Evolutionary conservation across 1,140 invertebrate genomes (phyloP).

Genomic region (Procambarus clarkii): DNA sequence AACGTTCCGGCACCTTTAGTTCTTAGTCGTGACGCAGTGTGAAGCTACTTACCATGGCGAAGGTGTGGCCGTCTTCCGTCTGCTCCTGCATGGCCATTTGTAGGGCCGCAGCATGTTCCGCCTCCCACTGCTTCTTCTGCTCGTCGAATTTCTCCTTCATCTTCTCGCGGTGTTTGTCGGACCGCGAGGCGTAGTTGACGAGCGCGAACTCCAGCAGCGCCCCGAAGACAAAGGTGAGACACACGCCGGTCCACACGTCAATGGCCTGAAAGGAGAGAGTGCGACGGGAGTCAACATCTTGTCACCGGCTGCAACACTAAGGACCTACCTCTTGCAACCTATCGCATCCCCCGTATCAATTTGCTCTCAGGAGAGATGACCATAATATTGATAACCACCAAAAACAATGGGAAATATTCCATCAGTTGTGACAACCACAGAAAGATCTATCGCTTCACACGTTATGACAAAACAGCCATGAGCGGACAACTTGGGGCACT

Average conservation of each 20-base stretch:
- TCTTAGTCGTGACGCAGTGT: not conserved
- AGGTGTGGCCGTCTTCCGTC: constrained; percentile 84
- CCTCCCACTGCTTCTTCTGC: constrained; percentile 80
- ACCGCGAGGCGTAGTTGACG: constrained; percentile 79
- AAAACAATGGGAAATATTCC: constrained; percentile 7
- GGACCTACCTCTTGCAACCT: not conserved
- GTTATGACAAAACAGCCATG: not conserved
- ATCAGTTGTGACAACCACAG: too few species aligned
- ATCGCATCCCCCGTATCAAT: not conserved
- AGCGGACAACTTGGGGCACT: not conserved
- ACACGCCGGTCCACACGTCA: constrained; percentile 83
- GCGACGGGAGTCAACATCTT: not conserved
- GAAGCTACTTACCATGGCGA: constrained; percentile 84
- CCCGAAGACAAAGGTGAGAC: constrained; percentile 80
- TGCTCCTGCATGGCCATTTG: constrained; percentile 85
- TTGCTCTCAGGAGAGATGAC: not conserved
- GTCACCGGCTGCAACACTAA: not conserved
- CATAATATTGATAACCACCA: not conserved
- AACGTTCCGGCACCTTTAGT: not conserved
- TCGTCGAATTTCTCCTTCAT: constrained; percentile 87
- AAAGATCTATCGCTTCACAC: too few species aligned
- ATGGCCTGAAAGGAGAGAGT: constrained; percentile 75
- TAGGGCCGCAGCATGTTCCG: constrained; percentile 83
- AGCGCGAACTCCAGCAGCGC: constrained; percentile 80
- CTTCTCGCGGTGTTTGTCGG: constrained; percentile 76